Evolutionary conservation across 2,888 invertebrate genomes (phyloP), one percentile per base, ranked within the genome.

Genomic region (Ernsta delagoae): DNA sequence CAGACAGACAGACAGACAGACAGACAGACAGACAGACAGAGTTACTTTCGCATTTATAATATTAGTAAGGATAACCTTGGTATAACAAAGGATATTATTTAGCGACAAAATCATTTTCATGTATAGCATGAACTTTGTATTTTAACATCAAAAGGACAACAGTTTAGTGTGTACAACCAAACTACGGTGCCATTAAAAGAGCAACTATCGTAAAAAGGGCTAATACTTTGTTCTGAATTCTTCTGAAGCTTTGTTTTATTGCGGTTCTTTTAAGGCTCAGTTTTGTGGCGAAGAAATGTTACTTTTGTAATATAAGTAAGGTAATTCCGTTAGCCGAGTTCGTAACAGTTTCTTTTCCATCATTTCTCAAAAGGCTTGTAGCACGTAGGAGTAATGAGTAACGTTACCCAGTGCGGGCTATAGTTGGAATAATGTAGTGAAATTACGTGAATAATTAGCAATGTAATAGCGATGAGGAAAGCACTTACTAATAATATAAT

Each of bases 171-270:
- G 39, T 39, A 39, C 6, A 9, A 9, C 43, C 31, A 2, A 31
- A 41, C 7, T 43, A 9, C 43, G 43, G 9, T 16, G 6, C 16
- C 12, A 48, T 16, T 12, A 16, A 50, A 16, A 16, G 50, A 8
- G 50, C 50, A 16, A 50, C 50, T 50, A 16, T 16, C 50, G 16
- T 50, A 50, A 50, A 50, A 50, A 50, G 16, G 8, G 16, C 50
- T 9, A 9, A 16, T 50, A 50, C 50, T 50, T 50, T 5, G 16
- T 50, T 50, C 53, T 8, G 53, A 24, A 24, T 53, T 9, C 9
- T 53, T 24, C 24, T 8, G 24, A 53, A 24, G 24, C 53, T 53
- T 53, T 53, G 24, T 53, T 53, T 53, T 53, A 53, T 53, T 24
- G 53, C 24, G 53, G 53, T 53, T 53, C 53, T 3, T 4, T 50